phyloP scores from a whole-genome alignment of 2,797 vertebrate genomes.

The Ptychobarbus kaznakovi region DNA sequence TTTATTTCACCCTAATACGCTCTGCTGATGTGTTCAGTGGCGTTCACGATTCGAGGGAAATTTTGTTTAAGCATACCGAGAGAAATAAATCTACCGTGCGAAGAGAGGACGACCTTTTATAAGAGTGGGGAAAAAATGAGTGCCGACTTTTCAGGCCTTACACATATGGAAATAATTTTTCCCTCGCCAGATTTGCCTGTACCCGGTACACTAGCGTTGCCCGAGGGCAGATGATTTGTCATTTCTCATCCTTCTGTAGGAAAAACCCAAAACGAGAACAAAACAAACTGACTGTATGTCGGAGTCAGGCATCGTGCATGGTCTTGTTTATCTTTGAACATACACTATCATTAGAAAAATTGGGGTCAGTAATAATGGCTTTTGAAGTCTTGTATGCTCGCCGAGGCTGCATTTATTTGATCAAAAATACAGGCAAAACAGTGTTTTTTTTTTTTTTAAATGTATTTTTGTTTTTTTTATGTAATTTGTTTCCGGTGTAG shows the following conservation, averaged over 20 bases:
- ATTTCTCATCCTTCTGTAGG: constrained; percentile 15
- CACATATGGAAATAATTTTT: constrained; percentile 82
- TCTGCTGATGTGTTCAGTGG: constrained; percentile 77
- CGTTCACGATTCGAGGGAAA: constrained; percentile 76
- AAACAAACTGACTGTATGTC: not conserved
- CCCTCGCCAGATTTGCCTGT: constrained; percentile 58
- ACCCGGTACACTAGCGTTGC: constrained; percentile 61
- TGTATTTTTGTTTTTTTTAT: too few relatives aligned
- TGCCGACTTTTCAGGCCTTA: constrained; percentile 54
- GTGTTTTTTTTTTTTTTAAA: not conserved
- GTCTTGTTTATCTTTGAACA: not conserved
- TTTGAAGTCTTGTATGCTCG: not conserved
- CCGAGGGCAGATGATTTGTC: constrained; percentile 53
- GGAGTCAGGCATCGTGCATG: not conserved
- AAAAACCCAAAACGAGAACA: not conserved
- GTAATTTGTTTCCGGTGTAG: too few relatives aligned
- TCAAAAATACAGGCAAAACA: not conserved
- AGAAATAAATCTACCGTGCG: constrained; percentile 69
- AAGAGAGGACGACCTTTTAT: constrained; percentile 64
- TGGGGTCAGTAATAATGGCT: not conserved
- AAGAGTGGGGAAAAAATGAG: constrained; percentile 60
- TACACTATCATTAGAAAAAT: not conserved
- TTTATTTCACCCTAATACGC: constrained; percentile 69
- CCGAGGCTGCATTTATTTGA: not conserved
- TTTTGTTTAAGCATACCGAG: constrained; percentile 74